phyloP scores from a whole-genome alignment of 2,113 vertebrate genomes.

The Passer montanus region DNA sequence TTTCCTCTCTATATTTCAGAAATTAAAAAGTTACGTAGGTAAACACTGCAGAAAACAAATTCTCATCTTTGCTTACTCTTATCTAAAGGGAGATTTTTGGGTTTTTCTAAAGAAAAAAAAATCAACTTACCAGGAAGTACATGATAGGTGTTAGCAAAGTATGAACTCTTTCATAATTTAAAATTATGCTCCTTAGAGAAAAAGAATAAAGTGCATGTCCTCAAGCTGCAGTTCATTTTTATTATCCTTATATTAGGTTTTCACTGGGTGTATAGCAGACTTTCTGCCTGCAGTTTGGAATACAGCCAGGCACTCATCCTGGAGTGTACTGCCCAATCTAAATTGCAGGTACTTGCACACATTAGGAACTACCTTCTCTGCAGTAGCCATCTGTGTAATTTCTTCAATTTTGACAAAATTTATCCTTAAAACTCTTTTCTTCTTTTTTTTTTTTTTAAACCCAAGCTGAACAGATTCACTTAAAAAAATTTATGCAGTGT shows the following conservation, averaged over 20 bases:
- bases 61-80: not conserved
- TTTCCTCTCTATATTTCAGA: not conserved
- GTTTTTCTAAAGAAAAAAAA: rapidly evolving
- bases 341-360: not conserved
- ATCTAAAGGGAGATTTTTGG: not conserved
- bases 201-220: not conserved
- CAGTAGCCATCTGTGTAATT: not conserved
- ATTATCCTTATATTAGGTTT: not conserved
- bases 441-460: not conserved
- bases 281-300: not conserved
- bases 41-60: not conserved
- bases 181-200: not conserved
- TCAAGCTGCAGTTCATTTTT: not conserved
- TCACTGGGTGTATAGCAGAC: not conserved
- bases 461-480: not conserved
- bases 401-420: not conserved
- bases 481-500: not conserved
- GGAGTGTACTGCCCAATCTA: not conserved
- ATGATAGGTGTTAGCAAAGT: not conserved
- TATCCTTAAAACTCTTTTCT: not conserved
- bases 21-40: not conserved
- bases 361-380: not conserved
- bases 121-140: not conserved
- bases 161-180: not conserved
- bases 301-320: not conserved